Percentiles rank a stretch among this genome's conserved stretches.
Evolutionary conservation across 1,140 invertebrate species (phyloP).

Genomic region (Micrasema minimum): DNA sequence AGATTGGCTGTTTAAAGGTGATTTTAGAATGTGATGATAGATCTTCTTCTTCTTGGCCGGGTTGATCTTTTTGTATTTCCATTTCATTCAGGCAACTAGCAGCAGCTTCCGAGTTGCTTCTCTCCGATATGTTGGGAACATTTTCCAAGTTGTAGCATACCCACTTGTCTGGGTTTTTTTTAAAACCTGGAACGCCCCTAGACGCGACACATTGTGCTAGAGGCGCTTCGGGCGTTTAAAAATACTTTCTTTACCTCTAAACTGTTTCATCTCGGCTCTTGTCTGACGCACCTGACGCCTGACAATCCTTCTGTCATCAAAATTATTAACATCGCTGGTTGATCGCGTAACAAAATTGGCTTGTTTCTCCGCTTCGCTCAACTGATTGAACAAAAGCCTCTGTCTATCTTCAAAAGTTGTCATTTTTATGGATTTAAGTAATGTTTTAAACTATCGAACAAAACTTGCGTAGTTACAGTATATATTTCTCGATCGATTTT

Average conservation of each 20-base stretch:
- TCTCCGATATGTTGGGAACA: slow-evolving; percentile 76
- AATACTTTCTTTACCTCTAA: slow-evolving; percentile 79
- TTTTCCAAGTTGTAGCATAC: slow-evolving; percentile 79
- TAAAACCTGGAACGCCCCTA: slow-evolving; percentile 72
- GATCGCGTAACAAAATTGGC: slow-evolving; percentile 60
- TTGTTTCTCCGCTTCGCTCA: slow-evolving; percentile 68
- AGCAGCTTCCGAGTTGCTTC: slow-evolving; percentile 77
- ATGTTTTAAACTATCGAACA: no score
- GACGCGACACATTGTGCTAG: slow-evolving; percentile 67
- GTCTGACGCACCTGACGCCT: slow-evolving; percentile 59
- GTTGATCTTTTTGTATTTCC: slow-evolving; percentile 62
- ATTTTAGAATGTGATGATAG: slow-evolving; percentile 56
- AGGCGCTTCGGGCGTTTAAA: slow-evolving; percentile 77
- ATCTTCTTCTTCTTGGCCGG: slow-evolving; percentile 53
- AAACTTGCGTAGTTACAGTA: no score
- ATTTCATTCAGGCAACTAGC: slow-evolving; percentile 76
- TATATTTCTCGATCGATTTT: no score
- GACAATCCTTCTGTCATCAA: slow-evolving; percentile 47
- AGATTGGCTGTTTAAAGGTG: slow-evolving; percentile 64
- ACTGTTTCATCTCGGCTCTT: slow-evolving; percentile 67
- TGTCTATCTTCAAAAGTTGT: slow-evolving; percentile 66
- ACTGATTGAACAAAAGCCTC: slow-evolving; percentile 66
- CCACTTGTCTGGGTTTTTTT: slow-evolving; percentile 82
- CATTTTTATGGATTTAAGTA: slow-evolving; percentile 53
- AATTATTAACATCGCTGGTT: slow-evolving; percentile 17